Conservation (phyloP, 2,797 vertebrate genomes). For the Picus viridis region DNA sequence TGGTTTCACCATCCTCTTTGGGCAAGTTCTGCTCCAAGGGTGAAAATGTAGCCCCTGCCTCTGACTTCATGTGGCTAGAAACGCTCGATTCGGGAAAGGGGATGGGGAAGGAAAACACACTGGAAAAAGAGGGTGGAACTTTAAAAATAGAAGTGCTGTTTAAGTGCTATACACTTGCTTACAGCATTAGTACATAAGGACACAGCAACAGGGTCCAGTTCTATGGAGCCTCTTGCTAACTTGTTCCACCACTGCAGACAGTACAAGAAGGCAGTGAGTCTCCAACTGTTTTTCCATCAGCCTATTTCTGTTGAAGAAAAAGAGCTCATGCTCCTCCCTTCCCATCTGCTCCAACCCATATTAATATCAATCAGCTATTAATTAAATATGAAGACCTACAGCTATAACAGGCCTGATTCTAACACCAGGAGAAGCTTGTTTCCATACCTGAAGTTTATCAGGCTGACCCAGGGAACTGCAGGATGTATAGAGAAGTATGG, state of each 20-base stretch:
- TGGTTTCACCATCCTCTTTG: constrained; percentile 13
- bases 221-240: constrained; percentile 62
- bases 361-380: constrained; percentile 41
- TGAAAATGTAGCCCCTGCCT: not conserved
- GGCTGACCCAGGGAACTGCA: not conserved
- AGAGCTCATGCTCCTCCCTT: constrained; percentile 19
- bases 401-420: not conserved
- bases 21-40: not conserved
- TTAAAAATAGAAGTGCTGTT: constrained; percentile 51
- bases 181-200: constrained; percentile 33
- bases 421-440: not conserved
- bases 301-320: constrained; percentile 26
- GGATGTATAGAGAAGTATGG: not conserved
- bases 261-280: not conserved
- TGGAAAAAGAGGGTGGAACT: constrained; percentile 36
- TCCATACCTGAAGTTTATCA: not conserved
- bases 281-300: constrained; percentile 58
- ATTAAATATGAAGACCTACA: constrained; percentile 18
- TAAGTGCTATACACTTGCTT: constrained; percentile 47
- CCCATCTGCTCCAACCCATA: constrained; percentile 8
- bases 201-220: constrained; percentile 59
- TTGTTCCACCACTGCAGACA: constrained; percentile 61
- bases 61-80: not conserved
- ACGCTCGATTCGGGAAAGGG: not conserved
- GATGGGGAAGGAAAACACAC: not conserved